A percentile compares a stretch with the other conserved stretches of the same genome.
Conservation (phyloP, 2,113 vertebrate genomes). For the Hemiprocne comata region DNA sequence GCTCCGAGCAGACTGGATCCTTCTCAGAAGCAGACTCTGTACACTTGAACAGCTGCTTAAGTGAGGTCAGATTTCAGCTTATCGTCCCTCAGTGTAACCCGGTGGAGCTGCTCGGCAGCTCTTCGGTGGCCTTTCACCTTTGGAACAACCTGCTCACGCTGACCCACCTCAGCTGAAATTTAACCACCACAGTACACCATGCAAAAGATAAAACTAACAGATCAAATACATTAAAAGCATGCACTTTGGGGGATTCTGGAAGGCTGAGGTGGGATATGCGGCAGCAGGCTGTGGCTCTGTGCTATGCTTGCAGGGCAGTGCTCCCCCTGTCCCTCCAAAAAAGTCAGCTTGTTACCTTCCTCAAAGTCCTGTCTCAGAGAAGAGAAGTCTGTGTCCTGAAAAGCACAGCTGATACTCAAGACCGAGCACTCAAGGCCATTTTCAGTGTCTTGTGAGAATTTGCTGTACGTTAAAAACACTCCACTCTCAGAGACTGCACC, state of each 20-base stretch:
- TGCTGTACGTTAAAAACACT: background rate
- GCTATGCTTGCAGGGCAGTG: background rate
- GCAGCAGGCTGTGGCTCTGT: background rate
- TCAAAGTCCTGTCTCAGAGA: background rate
- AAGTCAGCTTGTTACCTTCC: background rate
- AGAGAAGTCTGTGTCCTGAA: background rate
- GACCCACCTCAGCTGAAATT: constrained; percentile 12
- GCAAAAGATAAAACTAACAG: background rate
- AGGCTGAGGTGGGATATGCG: background rate
- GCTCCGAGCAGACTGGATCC: background rate
- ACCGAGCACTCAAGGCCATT: background rate
- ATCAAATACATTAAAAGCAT: accelerated
- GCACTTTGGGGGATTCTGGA: background rate
- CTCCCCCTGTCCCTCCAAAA: background rate
- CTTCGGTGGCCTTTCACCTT: constrained; percentile 17
- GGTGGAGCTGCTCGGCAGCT: background rate
- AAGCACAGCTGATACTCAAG: background rate
- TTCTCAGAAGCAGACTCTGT: background rate
- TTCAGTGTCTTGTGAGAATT: background rate
- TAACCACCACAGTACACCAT: background rate
- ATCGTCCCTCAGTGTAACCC: background rate
- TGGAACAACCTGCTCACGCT: background rate
- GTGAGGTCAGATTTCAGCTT: background rate
- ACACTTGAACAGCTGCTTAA: background rate
- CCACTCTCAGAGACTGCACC: background rate